These are phyloP conservation scores for Callospermophilus lateralis DNA, from an alignment of 2,113 vertebrate genomes.

Conservation along the genomic window DNA sequence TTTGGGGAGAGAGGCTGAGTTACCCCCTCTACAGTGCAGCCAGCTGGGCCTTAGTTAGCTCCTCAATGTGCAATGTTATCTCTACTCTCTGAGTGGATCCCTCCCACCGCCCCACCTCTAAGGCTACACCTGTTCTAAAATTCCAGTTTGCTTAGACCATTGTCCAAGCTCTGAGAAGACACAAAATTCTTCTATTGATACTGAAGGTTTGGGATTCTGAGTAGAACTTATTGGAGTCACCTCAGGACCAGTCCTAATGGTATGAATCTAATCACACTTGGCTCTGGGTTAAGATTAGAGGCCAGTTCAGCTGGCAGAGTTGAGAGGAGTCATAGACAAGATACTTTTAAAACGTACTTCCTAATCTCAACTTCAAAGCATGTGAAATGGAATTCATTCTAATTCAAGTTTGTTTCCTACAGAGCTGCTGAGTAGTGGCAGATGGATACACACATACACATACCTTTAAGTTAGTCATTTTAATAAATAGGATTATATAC, in stretches of 20 bases:
- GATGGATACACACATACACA: not conserved
- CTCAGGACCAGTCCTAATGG: not conserved
- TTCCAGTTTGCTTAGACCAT: not conserved
- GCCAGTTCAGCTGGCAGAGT: not conserved
- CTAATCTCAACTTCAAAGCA: not conserved
- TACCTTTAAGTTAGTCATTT: slow-evolving; percentile 52
- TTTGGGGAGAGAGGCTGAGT: not conserved
- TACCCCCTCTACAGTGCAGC: not conserved
- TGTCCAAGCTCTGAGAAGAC: slow-evolving; percentile 38
- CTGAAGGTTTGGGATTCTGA: not conserved
- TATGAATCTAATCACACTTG: not conserved
- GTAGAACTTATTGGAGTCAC: slow-evolving; percentile 50
- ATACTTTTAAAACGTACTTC: slow-evolving; percentile 37
- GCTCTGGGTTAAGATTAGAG: not conserved
- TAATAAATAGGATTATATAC: slow-evolving; percentile 82
- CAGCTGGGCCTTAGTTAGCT: not conserved
- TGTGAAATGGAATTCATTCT: slow-evolving; percentile 4
- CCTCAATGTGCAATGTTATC: not conserved
- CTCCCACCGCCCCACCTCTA: not conserved
- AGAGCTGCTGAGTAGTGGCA: not conserved
- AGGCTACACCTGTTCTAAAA: slow-evolving; percentile 73
- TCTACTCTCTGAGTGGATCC: not conserved
- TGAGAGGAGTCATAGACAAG: not conserved
- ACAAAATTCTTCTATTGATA: not conserved
- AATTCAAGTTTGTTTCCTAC: slow-evolving; percentile 23